phyloP scores from a whole-genome alignment of 2,888 invertebrate genomes.

The Cheilosia urbana region DNA sequence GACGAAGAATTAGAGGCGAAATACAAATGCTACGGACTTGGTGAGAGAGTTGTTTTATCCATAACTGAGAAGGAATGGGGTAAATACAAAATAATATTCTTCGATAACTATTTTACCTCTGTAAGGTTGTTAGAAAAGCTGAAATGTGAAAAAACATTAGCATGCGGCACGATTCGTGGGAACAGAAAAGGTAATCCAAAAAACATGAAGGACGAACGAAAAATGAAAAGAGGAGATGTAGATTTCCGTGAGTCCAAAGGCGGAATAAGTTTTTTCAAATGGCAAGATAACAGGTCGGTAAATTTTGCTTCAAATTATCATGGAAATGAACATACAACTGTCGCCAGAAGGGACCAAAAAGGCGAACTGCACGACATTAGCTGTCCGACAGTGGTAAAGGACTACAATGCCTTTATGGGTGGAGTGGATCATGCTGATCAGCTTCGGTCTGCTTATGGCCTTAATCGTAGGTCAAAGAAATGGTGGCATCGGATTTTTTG shows the following conservation, averaged over 20 bases:
- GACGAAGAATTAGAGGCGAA: conserved; percentile 34
- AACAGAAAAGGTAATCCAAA: conserved; percentile 48
- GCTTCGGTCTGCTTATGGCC: conserved; percentile 49
- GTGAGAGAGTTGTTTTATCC: conserved; percentile 20
- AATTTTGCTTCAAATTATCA: too few relatives aligned
- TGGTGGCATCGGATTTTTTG: conserved; percentile 54
- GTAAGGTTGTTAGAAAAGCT: conserved; percentile 48
- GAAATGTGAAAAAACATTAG: conserved; percentile 40
- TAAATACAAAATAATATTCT: conserved; percentile 38
- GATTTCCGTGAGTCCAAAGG: conserved; percentile 11
- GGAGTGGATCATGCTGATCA: conserved; percentile 61
- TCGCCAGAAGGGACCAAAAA: too few relatives aligned
- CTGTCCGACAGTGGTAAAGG: conserved; percentile 39
- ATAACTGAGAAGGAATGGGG: too few relatives aligned
- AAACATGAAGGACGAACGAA: conserved; percentile 20
- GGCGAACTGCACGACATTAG: background rate
- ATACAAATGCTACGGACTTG: conserved; percentile 34
- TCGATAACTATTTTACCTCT: conserved; percentile 53
- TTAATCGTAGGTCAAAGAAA: conserved; percentile 49
- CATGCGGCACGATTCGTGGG: conserved; percentile 12
- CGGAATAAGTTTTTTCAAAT: too few relatives aligned
- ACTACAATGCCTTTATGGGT: conserved; percentile 60
- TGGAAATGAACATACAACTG: conserved; percentile 40
- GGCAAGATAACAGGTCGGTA: too few relatives aligned
- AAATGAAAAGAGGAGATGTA: conserved; percentile 40